Conservation (phyloP, 1,140 invertebrate genomes). For the Nymphalis io region DNA sequence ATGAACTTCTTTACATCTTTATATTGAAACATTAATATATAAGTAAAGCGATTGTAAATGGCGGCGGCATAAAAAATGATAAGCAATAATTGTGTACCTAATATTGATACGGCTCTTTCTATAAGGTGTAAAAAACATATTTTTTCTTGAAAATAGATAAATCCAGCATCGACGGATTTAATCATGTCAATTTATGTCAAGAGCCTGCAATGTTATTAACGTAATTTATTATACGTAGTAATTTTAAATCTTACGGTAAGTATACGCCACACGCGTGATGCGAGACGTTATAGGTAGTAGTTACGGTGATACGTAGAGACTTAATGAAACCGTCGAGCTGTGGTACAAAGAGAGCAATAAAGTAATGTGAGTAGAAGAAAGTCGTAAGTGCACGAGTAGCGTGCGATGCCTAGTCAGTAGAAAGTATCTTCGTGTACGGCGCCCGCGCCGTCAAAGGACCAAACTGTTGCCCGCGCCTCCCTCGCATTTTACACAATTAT, state of each 20-base stretch:
- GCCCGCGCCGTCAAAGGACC: constrained; percentile 58
- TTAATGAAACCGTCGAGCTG: constrained; percentile 79
- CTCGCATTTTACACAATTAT: constrained; percentile 1
- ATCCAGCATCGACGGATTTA: constrained; percentile 55
- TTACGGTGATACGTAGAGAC: constrained; percentile 78
- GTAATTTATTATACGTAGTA: constrained; percentile 50
- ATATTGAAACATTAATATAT: constrained; percentile 57
- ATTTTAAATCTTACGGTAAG: constrained; percentile 49
- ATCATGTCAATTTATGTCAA: constrained; percentile 73
- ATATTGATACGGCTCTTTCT: constrained; percentile 67
- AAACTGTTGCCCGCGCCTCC: constrained; percentile 57
- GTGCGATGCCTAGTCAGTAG: constrained; percentile 55
- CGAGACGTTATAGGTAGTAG: constrained; percentile 65
- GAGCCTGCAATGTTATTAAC: constrained; percentile 64
- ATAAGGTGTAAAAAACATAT: constrained; percentile 55
- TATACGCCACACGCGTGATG: constrained; percentile 53
- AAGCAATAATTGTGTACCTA: constrained; percentile 76
- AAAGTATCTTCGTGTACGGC: constrained; percentile 43
- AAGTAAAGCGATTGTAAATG: constrained; percentile 50
- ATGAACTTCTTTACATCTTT: constrained; percentile 76
- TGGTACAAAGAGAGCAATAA: constrained; percentile 79
- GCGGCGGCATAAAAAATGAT: constrained; percentile 60
- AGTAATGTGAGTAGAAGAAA: constrained; percentile 62
- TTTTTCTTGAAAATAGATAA: constrained; percentile 65
- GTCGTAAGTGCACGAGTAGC: constrained; percentile 63